A percentile compares a stretch with the other conserved stretches of the same genome.
Conservation (phyloP, 2,888 invertebrate genomes). For the Tridacna crocea region DNA sequence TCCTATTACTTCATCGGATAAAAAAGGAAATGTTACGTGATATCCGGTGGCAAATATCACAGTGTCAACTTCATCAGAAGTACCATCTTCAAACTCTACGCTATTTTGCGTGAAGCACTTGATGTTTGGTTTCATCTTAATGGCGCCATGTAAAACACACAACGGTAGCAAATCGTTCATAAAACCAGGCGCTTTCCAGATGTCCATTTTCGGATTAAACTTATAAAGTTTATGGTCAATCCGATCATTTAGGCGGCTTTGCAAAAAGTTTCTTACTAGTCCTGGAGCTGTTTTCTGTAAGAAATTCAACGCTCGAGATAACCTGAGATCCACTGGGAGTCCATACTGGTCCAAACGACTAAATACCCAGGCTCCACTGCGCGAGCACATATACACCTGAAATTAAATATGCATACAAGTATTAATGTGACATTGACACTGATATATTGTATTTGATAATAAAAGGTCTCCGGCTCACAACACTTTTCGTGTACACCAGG, state of each 20-base stretch:
- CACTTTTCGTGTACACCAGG: too few species aligned
- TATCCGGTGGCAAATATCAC: conserved; percentile 84
- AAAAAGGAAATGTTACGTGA: conserved; percentile 83
- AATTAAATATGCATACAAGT: neutral
- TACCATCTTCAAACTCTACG: conserved; percentile 79
- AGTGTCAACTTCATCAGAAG: conserved; percentile 78
- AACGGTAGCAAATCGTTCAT: conserved; percentile 84
- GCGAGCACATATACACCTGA: conserved; percentile 53
- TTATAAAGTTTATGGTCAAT: conserved; percentile 84
- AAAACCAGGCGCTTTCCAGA: conserved; percentile 74
- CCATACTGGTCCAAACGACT: conserved; percentile 29
- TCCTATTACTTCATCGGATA: conserved; percentile 78
- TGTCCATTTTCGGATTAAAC: conserved; percentile 81
- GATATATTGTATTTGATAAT: too few species aligned
- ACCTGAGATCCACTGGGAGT: conserved; percentile 31
- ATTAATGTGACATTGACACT: neutral
- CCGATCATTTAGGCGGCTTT: conserved; percentile 70
- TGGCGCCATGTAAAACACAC: conserved; percentile 81
- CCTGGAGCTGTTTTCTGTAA: conserved; percentile 44
- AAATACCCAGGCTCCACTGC: conserved; percentile 47
- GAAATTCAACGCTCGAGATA: conserved; percentile 35
- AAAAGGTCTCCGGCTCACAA: too few species aligned
- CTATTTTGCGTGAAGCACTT: conserved; percentile 72
- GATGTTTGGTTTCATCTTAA: conserved; percentile 80
- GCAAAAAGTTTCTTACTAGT: conserved; percentile 6